These are phyloP conservation scores for Elysia chlorotica DNA, from an alignment of 1,140 invertebrate species.

Conservation along the genomic window DNA sequence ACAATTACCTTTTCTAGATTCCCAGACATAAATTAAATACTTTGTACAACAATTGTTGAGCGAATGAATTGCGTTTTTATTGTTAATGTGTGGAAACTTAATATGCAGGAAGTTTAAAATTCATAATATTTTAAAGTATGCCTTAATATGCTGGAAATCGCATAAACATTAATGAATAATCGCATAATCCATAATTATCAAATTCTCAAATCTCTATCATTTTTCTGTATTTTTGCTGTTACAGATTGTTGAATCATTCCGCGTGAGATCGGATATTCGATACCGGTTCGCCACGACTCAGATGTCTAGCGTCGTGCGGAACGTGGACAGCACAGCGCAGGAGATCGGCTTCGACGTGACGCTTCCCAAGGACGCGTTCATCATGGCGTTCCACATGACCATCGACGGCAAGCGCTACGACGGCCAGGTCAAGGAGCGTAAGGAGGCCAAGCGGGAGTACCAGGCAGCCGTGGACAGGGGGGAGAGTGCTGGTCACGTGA, in stretches of 20 bases:
- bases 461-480: conserved; percentile 36
- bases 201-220: too few relatives aligned
- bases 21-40: too few relatives aligned
- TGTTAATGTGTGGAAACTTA: too few relatives aligned
- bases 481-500: conserved; percentile 39
- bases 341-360: conserved; percentile 47
- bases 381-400: conserved; percentile 31
- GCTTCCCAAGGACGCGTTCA: conserved; percentile 53
- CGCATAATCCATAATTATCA: too few relatives aligned
- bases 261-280: conserved; percentile 40
- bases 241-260: conserved; percentile 29
- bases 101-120: too few relatives aligned
- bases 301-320: conserved; percentile 36
- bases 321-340: conserved; percentile 23
- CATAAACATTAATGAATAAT: too few relatives aligned
- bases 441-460: conserved; percentile 40
- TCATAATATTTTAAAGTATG: too few relatives aligned
- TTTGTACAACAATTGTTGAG: too few relatives aligned
- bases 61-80: too few relatives aligned
- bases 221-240: too few relatives aligned
- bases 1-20: too few relatives aligned
- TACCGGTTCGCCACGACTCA: conserved; percentile 46
- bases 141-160: too few relatives aligned
- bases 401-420: conserved; percentile 43
- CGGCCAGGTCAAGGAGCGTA: conserved; percentile 48